Base-by-base conservation (phyloP, 2,113 vertebrate species). In the Equus przewalskii region DNA sequence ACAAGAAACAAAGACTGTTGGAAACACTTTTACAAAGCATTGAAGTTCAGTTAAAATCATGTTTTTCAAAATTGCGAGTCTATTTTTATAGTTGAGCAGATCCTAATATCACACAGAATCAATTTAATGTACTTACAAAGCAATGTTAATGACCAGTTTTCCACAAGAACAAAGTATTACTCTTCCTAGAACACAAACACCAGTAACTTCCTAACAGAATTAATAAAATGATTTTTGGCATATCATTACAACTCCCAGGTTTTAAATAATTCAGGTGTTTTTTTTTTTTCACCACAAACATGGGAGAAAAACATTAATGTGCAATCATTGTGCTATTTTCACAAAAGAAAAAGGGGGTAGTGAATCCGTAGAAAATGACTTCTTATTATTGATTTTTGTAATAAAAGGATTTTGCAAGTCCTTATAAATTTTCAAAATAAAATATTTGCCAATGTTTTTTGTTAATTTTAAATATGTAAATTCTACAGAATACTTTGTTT, bases 61-160 rank as follows among this genome's bases (percentile, higher is more conserved):
- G 28, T 73, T 98, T 93, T 98, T 81, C 14, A 65, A 83, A 97
- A 96, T 58, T 51, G 22, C 12, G 92, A 93, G 14, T 73, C 46
- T 97, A 26, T 82, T 97, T 97, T 97, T 96, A 86, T 33, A 95
- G n/a, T 92, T 65, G 85, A 91, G 7, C 33, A 97, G 51, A 98
- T 79, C 9, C 1, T 56, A 62, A 33, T 30, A 83, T 75, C 81
- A 12, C 22, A 85, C 19, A 85, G 56, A 97, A 93, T 33, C 0
- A 98, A 95, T 94, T 97, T 96, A 79, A 24, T 44, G n/a, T 72
- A 69, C 44, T 84, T 91, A 69, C 1, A 96, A 94, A 95, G 28
- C 26, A 67, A 13, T 82, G 24, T 30, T 92, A 95, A 94, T 95
- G 69, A 89, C 70, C 0, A 0, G 33, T 95, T 92, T 97, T 96